Conservation (phyloP, 2,113 vertebrate genomes). For the Rhinopithecus roxellana region DNA sequence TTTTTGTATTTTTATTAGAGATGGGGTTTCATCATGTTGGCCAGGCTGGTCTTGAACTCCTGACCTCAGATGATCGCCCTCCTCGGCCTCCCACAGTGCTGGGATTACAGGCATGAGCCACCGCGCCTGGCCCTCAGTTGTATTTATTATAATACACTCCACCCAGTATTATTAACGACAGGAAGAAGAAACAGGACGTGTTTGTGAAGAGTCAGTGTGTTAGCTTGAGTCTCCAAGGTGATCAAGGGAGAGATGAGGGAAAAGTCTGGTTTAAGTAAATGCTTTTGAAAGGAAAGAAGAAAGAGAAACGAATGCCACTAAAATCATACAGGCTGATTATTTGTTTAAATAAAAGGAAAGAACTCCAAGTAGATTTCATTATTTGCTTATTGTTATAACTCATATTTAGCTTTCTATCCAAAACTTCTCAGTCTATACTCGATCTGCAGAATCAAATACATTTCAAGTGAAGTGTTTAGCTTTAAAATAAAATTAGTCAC, state of each 20-base stretch:
- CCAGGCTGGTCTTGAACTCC: no score
- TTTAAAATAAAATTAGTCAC: conserved; percentile 58
- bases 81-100: no score
- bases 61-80: no score
- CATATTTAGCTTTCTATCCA: conserved; percentile 17
- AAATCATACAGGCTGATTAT: not conserved
- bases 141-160: not conserved
- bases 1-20: no score
- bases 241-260: conserved; percentile 18
- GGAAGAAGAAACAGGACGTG: not conserved
- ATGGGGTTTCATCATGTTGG: no score
- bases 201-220: not conserved
- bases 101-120: no score
- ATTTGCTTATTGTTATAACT: conserved; percentile 1
- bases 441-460: conserved; percentile 46
- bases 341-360: conserved; percentile 54
- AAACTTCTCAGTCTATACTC: conserved; percentile 17
- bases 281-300: conserved; percentile 36
- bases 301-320: not conserved
- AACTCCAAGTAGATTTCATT: not conserved
- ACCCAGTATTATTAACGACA: not conserved
- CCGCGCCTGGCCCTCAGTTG: no score
- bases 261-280: not conserved
- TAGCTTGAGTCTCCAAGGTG: conserved; percentile 19
- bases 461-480: not conserved